Base-by-base conservation (phyloP, 2,888 invertebrate species). In the Geotrupes spiniger region DNA sequence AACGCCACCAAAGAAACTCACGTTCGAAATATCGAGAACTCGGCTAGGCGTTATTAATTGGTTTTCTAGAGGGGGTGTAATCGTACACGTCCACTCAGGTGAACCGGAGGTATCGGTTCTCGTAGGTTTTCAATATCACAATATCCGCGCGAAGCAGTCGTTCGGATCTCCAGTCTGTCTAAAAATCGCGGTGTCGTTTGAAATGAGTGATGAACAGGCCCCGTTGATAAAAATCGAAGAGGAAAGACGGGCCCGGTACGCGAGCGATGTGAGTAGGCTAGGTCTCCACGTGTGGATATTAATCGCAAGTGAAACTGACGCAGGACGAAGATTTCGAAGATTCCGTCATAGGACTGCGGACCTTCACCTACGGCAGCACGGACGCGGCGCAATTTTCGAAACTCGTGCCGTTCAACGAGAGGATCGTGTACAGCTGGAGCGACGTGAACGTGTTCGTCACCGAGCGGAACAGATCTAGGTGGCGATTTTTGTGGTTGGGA, bases 341-440 rank as follows among this genome's bases (percentile, higher is more conserved):
- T 11, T 28, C 29, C 17, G 28, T 37, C 14, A 37, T 36, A 29
- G 37, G 10, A 6, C 27, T 43, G 10, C 25, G n/a, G 36, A 37
- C 31, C 9, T 27, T 31, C 10, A 41, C 36, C 28, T 50, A 50
- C 27, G 50, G 50, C 4, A 39, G 39, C n/a, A 50, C 42, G 26
- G 17, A 33, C 8, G 14, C 17, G 21, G 2, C 33, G n/a, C n/a
- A n/a, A 15, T 14, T 33, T 14, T 8, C 33, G 3, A 46, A 16
- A 21, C 21, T 25, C 8, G 41, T 41, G 12, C 51, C 51, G 4
- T 42, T 14, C 31, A 57, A 63, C 41, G 65, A 79, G 49, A 64
- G 75, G 44, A 75, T 88, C 49, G 84, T 84, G 0, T 90, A 89
- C 72, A 83, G 87, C 2, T 90, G 90, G 90, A 82, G 82, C 38